Conservation (phyloP, 2,888 invertebrate species). For the Cremastinae sp. region DNA sequence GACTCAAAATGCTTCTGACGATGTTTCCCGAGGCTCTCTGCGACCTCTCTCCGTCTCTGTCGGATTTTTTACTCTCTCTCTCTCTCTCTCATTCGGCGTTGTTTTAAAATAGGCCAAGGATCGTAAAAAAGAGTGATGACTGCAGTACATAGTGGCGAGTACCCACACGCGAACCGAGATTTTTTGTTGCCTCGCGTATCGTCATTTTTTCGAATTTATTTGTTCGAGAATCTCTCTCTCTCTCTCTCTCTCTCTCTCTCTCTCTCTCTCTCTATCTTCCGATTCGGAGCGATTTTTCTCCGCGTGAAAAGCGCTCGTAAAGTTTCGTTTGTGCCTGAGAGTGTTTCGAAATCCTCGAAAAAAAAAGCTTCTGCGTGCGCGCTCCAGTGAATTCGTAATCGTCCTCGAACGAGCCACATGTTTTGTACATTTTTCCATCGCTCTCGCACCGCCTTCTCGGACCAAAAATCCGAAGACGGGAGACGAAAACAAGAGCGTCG, state of each 20-base stretch:
- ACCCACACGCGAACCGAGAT: constrained; percentile 12
- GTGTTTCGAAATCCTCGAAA: constrained; percentile 42
- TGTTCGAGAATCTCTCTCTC: constrained; percentile 2
- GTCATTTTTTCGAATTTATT: constrained; percentile 28
- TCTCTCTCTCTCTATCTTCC: constrained; percentile 4
- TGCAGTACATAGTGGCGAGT: constrained; percentile 57
- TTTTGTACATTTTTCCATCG: constrained; percentile 50
- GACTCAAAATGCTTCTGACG: constrained; percentile 34
- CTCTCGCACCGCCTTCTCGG: background rate
- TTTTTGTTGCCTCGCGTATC: constrained; percentile 31
- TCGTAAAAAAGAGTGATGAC: constrained; percentile 77
- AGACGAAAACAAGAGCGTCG: background rate
- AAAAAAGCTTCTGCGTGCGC: constrained; percentile 33
- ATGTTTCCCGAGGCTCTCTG: constrained; percentile 45
- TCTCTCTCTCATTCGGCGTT: constrained; percentile 64
- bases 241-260: background rate
- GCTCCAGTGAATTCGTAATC: constrained; percentile 45
- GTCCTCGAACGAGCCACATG: constrained; percentile 35
- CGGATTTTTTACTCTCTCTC: constrained; percentile 44
- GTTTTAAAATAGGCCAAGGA: constrained; percentile 77
- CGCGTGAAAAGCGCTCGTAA: constrained; percentile 55
- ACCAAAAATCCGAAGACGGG: background rate
- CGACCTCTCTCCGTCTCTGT: constrained; percentile 34
- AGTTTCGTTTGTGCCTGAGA: constrained; percentile 51
- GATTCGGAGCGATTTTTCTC: constrained; percentile 15